Percentiles rank a stretch among this genome's conserved stretches.
Conservation (phyloP, 1,140 invertebrate species). For the Ganaspis sp. region DNA sequence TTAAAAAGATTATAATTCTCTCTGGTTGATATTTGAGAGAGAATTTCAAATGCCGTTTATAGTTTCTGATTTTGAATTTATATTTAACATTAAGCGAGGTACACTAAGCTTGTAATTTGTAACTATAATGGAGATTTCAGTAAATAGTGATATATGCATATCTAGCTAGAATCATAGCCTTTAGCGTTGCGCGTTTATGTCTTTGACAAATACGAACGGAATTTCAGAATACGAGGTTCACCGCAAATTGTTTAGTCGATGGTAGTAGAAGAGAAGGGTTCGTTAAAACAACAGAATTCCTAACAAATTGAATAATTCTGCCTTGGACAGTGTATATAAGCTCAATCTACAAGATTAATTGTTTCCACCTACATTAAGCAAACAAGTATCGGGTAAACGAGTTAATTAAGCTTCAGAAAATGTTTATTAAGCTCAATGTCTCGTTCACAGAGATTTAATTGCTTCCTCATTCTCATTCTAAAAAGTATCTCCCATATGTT, state of each 20-base stretch:
- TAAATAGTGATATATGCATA: neutral
- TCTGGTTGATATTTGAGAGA: too few relatives aligned
- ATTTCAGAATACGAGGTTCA: neutral
- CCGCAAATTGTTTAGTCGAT: conserved; percentile 13
- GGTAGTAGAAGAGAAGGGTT: neutral
- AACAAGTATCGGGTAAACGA: neutral
- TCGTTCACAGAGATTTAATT: neutral
- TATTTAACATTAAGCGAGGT: neutral
- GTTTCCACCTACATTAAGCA: conserved; percentile 5
- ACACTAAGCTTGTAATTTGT: neutral
- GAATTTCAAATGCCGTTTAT: too few relatives aligned
- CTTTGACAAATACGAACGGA: conserved; percentile 1
- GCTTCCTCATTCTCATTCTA: neutral
- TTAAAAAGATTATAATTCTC: too few relatives aligned
- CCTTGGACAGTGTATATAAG: neutral
- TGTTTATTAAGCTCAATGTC: conserved; percentile 2
- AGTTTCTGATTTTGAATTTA: neutral
- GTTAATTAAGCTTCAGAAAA: neutral
- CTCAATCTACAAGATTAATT: conserved; percentile 26
- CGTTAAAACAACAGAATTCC: neutral
- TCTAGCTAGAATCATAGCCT: neutral
- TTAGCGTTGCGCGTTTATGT: neutral
- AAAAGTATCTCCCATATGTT: too few relatives aligned
- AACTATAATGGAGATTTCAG: neutral
- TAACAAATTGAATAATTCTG: conserved; percentile 19